Base-by-base conservation (phyloP, 2,888 invertebrate species). In the Chloromyia formosa region DNA sequence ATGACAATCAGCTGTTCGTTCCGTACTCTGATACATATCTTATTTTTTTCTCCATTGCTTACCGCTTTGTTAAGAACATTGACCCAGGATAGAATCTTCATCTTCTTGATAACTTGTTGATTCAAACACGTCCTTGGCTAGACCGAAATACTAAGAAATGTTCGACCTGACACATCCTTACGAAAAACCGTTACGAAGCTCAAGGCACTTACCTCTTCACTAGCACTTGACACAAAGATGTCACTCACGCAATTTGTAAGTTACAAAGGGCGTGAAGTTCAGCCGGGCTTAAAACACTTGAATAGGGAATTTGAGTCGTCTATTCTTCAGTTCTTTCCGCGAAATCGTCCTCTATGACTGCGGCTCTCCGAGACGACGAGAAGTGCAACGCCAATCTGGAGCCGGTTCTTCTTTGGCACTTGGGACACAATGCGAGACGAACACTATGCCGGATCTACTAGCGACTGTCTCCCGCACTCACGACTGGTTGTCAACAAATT, bases 231-330 rank as follows among this genome's bases (percentile, higher is more conserved):
- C 69, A 69, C 23, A 23, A 16, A 71, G 58, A 71, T 58, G 71
- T 56, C 71, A 40, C 71, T 35, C 7, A 35, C 27, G 27, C 14
- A 35, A 1, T 23, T 58, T 71, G 58, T 20, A 16, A 71, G 58
- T 22, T 9, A 20, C 23, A 14, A 69, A 71, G 71, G 71, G 56
- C 58, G 54, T 56, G 69, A 69, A 56, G 69, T n/a, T n/a, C 7
- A 27, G 5, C 23, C 23, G n/a, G n/a, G n/a, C n/a, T n/a, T 20
- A 18, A 54, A 69, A 56, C 54, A 56, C 27, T 69, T 69, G 56
- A 69, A 69, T 22, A 69, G 56, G 56, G 35, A 69, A 54, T 69
- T 45, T 2, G 1, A n/a, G 66, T 20, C 62, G 14, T 35, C 22
- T 64, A 9, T n/a, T n/a, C n/a, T n/a, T n/a, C n/a, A n/a, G n/a